Evolutionary conservation across 2,797 vertebrate genomes (phyloP), one percentile per base, ranked within the genome.

Genomic region (Carcharodon carcharias): DNA sequence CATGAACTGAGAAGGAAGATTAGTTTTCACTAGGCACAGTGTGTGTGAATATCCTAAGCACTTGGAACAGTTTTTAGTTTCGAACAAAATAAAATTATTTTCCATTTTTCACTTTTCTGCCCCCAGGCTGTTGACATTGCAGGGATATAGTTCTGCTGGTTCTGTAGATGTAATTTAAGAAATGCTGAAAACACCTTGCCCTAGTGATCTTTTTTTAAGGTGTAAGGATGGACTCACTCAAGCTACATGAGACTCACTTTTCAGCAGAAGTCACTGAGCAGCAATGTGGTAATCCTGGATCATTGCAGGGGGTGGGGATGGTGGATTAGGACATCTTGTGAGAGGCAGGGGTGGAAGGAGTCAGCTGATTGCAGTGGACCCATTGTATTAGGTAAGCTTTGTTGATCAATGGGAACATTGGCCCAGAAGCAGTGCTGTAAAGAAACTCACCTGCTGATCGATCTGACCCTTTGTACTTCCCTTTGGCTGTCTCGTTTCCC

Each of bases 1-100:
- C 50, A 71, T 54, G 0, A 31, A 56, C 67, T 95, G 69, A 73
- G 31, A 56, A 16, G 69, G 69, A 35, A 95, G 45, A 95, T 95
- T 95, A 21, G 26, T 95, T 56, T 54, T 77, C 69, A 77, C 65
- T 56, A 7, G 69, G 67, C 28, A 95, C 50, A 56, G 11, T 16
- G 3, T 58, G 6, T 77, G 50, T 54, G 31, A 77, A 31, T 67
- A 35, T 40, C 23, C 35, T 56, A 35, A 50, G 65, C 21, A 31
- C 31, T 95, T 95, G 50, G 50, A 23, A 58, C 50, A 21, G 69
- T 2, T 73, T 95, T 73, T 58, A 95, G 45, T 95, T 95, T 95
- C 2, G 58, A 73, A 31, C 40, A 54, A 95, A 63, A 28, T 61
- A 58, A 56, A 12, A 63, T 63, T 35, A 63, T 58, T 92, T 92